A percentile compares a stretch with the other conserved stretches of the same genome.
Evolutionary conservation across 2,888 invertebrate species (phyloP).

Genomic region (Macaria notata): DNA sequence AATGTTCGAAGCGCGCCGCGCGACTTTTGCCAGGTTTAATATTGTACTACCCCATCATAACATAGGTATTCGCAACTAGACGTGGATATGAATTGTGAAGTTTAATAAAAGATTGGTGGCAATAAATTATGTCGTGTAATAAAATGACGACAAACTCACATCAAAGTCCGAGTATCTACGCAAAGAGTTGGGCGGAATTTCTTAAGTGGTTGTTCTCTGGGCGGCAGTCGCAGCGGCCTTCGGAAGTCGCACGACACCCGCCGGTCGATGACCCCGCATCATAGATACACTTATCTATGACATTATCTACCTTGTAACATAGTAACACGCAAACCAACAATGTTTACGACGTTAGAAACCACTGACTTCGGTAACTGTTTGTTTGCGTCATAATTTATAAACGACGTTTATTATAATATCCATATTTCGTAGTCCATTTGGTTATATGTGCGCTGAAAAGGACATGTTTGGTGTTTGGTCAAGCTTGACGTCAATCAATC

Average conservation of each 20-base stretch:
- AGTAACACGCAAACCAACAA: slow-evolving; percentile 12
- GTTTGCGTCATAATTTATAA: slow-evolving; percentile 2
- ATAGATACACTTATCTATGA: slow-evolving; percentile 14
- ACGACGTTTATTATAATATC: not conserved
- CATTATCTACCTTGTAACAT: slow-evolving; percentile 17
- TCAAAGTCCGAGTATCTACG: slow-evolving; percentile 15
- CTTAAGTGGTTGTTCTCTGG: slow-evolving; percentile 18
- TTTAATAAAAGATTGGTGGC: slow-evolving; percentile 1
- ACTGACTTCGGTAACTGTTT: slow-evolving; percentile 5
- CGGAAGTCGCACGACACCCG: slow-evolving; percentile 11
- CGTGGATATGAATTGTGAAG: slow-evolving; percentile 10
- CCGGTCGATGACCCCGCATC: slow-evolving; percentile 16
- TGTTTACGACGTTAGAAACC: slow-evolving; percentile 12
- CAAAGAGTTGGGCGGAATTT: slow-evolving; percentile 23
- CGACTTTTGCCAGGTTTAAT: slow-evolving; percentile 6
- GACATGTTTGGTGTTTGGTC: slow-evolving; percentile 11
- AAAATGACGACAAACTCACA: slow-evolving; percentile 20
- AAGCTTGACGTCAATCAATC: slow-evolving; percentile 37
- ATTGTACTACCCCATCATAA: slow-evolving; percentile 3
- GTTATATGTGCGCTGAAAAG: not conserved
- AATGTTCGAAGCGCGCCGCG: not conserved
- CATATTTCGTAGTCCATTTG: not conserved
- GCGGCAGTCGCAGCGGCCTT: slow-evolving; percentile 18
- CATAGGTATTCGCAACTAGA: slow-evolving; percentile 5
- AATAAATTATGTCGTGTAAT: too few relatives aligned